phyloP scores from a whole-genome alignment of 2,888 invertebrate genomes.

The Biston betularia region DNA sequence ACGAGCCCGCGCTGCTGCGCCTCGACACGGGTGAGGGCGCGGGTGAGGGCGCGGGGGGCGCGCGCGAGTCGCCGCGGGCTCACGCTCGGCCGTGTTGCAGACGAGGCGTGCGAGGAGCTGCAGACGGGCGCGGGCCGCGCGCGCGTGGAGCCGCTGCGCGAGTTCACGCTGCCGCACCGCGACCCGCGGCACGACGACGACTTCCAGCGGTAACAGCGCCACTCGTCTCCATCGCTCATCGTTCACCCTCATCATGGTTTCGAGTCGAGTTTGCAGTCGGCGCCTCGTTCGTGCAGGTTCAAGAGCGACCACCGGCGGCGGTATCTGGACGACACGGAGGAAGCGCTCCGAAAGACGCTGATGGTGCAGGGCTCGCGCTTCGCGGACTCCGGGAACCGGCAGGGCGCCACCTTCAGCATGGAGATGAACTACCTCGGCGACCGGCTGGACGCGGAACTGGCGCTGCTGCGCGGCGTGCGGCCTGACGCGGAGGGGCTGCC shows the following conservation, averaged over 20 bases:
- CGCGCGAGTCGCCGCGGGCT: background rate
- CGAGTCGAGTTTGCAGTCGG: no score
- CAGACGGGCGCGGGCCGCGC: slow-evolving; percentile 51
- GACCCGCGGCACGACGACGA: slow-evolving; percentile 60
- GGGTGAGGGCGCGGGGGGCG: background rate
- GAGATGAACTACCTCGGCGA: slow-evolving; percentile 64
- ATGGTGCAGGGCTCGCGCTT: slow-evolving; percentile 66
- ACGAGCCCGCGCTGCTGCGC: slow-evolving; percentile 53
- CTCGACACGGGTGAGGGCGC: slow-evolving; percentile 60
- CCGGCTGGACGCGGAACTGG: slow-evolving; percentile 63
- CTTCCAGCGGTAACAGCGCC: slow-evolving; percentile 49
- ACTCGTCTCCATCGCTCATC: no score
- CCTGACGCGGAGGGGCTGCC: slow-evolving; percentile 24
- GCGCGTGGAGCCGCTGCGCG: slow-evolving; percentile 71
- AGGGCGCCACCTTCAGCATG: slow-evolving; percentile 66
- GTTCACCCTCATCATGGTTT: no score
- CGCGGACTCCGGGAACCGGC: slow-evolving; percentile 67
- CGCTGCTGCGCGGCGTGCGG: slow-evolving; percentile 57
- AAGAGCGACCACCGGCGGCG: slow-evolving; percentile 55
- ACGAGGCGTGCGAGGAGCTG: slow-evolving; percentile 60
- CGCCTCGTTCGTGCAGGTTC: slow-evolving; percentile 54
- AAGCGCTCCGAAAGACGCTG: slow-evolving; percentile 70
- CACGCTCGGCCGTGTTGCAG: slow-evolving; percentile 45
- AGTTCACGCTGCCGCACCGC: slow-evolving; percentile 65
- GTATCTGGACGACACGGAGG: slow-evolving; percentile 66